Evolutionary conservation across 2,888 invertebrate genomes (phyloP).

Genomic region (Aspidiotus destructor): DNA sequence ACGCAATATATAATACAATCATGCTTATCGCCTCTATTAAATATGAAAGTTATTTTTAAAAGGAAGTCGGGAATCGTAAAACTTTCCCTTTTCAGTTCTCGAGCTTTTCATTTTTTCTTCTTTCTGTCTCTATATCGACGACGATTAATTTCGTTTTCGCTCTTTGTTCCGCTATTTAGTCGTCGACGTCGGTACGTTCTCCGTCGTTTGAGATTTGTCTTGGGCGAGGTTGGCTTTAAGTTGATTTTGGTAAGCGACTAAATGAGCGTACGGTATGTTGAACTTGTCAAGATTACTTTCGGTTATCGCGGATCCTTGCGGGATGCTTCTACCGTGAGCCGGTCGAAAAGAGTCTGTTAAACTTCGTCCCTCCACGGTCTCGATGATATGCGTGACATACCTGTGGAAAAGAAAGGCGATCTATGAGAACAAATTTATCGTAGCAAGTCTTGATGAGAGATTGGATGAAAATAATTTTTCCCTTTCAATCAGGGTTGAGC

Average conservation of each 20-base stretch:
- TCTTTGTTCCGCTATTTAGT: background rate
- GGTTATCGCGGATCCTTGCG: background rate
- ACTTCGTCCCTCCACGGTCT: slow-evolving; percentile 14
- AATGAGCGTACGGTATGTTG: slow-evolving; percentile 25
- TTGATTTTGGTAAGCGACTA: slow-evolving; percentile 21
- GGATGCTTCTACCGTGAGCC: slow-evolving; percentile 10
- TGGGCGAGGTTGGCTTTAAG: slow-evolving; percentile 1
- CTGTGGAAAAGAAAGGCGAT: background rate
- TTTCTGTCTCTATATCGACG: too few relatives aligned
- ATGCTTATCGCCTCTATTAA: background rate
- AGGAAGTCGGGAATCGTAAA: background rate
- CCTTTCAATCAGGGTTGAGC: too few relatives aligned
- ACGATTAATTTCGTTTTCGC: too few relatives aligned
- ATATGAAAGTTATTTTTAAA: slow-evolving; percentile 5
- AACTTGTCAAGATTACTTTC: slow-evolving; percentile 4
- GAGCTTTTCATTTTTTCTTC: too few relatives aligned
- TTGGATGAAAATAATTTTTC: too few relatives aligned
- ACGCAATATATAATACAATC: background rate
- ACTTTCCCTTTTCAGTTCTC: too few relatives aligned
- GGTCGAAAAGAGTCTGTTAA: background rate
- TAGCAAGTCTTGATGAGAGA: too few relatives aligned
- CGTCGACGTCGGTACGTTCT: background rate
- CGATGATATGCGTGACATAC: slow-evolving; percentile 17
- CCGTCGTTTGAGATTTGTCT: background rate
- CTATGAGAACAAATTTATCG: background rate